Percentiles rank a stretch among this genome's conserved stretches.
Conservation (phyloP, 2,888 invertebrate genomes). For the Hedychridium roseum region DNA sequence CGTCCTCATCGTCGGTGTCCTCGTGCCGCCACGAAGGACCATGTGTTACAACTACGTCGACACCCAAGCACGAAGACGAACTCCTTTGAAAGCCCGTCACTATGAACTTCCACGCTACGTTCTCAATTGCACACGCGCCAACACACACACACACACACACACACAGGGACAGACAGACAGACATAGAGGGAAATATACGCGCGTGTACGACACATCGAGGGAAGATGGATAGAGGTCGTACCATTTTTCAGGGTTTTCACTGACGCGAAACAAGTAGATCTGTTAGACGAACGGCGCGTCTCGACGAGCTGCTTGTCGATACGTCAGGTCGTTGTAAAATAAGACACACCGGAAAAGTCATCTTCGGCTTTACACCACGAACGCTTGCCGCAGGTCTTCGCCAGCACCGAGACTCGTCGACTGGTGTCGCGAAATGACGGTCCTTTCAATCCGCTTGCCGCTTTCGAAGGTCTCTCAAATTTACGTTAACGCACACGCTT, state of each 20-base stretch:
- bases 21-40: constrained; percentile 17
- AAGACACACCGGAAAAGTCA: constrained; percentile 9
- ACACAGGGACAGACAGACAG: constrained; percentile 2
- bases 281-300: constrained; percentile 8
- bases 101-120: too few relatives aligned
- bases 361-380: constrained; percentile 7
- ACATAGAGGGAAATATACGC: not conserved
- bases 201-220: too few relatives aligned
- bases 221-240: constrained; percentile 18
- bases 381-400: too few relatives aligned
- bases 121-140: too few relatives aligned
- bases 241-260: constrained; percentile 28
- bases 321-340: constrained; percentile 17
- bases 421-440: constrained; percentile 6
- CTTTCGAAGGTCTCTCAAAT: constrained; percentile 4
- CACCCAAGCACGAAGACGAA: constrained; percentile 12
- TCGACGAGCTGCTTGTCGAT: constrained; percentile 25
- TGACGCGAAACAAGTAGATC: constrained; percentile 21
- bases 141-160: constrained; percentile 1
- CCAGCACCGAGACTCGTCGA: too few relatives aligned
- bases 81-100: too few relatives aligned
- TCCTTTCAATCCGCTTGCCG: constrained; percentile 7
- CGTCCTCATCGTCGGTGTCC: constrained; percentile 38
- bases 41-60: constrained; percentile 19
- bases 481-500: constrained; percentile 21